Conservation (phyloP, 2,888 invertebrate species). For the Periphyllus acericola region DNA sequence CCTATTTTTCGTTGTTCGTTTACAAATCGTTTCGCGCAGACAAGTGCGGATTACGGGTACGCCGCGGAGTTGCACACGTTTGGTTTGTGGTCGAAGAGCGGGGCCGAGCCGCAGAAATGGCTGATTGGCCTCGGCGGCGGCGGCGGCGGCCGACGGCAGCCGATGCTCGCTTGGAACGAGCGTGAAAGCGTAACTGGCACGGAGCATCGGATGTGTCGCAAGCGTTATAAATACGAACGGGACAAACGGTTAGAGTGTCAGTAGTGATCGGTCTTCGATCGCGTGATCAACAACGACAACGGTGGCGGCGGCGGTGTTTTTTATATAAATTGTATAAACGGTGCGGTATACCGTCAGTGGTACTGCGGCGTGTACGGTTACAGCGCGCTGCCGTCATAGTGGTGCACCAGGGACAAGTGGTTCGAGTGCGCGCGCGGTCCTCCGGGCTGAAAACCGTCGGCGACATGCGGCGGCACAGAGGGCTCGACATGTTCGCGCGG, state of each 20-base stretch:
- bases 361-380: neutral
- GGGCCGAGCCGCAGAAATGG: slow-evolving; percentile 36
- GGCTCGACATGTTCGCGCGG: slow-evolving; percentile 11
- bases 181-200: slow-evolving; percentile 59
- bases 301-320: neutral
- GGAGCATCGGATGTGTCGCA: slow-evolving; percentile 59
- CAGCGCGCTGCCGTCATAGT: too few relatives aligned
- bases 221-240: slow-evolving; percentile 54
- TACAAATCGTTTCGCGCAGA: neutral
- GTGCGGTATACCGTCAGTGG: neutral
- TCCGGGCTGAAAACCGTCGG: neutral
- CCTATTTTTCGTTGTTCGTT: too few relatives aligned
- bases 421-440: neutral
- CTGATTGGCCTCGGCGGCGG: slow-evolving; percentile 48
- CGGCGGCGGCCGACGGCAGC: neutral
- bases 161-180: slow-evolving; percentile 28
- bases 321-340: neutral
- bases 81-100: neutral
- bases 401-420: neutral
- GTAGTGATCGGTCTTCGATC: slow-evolving; percentile 50
- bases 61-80: neutral
- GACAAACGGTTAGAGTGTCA: slow-evolving; percentile 17
- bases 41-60: neutral
- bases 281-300: slow-evolving; percentile 2
- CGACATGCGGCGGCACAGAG: neutral